Base-by-base conservation (phyloP, 1,140 invertebrate species). In the Drosophila guanche region DNA sequence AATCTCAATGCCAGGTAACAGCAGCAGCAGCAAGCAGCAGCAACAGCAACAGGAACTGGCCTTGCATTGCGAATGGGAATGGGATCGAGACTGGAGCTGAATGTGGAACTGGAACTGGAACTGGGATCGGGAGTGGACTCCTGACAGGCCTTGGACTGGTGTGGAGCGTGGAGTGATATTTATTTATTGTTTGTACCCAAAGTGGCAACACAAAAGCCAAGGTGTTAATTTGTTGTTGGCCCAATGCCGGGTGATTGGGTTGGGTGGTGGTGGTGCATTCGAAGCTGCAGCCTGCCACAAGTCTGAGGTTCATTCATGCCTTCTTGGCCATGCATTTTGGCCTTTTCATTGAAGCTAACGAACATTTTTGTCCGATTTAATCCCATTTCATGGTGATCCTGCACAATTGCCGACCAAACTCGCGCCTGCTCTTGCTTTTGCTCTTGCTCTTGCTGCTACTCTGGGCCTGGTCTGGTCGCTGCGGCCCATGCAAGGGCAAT, bases 121-220 rank as follows among this genome's bases (percentile, higher is more conserved):
- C 43, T 69, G 42, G 2, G 33, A 37, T 37, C 33, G 33, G 10
- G 10, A 37, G 33, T 37, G 33, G 29, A 20, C 61, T 51, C 40
- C 41, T 69, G 78, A 77, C 78, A 81, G 78, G 51, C 57, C 60
- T 54, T 56, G 51, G 33, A 37, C 33, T 37, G 33, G 29, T 54
- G 56, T 22, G 29, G 43, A 59, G 65, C 72, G 63, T 75, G 61
- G 72, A 83, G 83, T 83, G 83, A 88, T 88, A 88, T 88, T 88
- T 88, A 88, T 88, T 88, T 88, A 88, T 88, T 88, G 83, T 88
- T 88, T 88, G 79, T 88, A 88, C 84, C 83, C 83, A 89, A 88
- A 79, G 83, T 88, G 83, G 83, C 83, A 88, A 78, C 83, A 88
- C 78, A 86, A 86, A 88, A 86, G 81, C 81, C 83, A 88, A 86